Evolutionary conservation across 2,797 vertebrate species (phyloP), one percentile per base, ranked within the genome.

Genomic region (Alexandromys oeconomus): DNA sequence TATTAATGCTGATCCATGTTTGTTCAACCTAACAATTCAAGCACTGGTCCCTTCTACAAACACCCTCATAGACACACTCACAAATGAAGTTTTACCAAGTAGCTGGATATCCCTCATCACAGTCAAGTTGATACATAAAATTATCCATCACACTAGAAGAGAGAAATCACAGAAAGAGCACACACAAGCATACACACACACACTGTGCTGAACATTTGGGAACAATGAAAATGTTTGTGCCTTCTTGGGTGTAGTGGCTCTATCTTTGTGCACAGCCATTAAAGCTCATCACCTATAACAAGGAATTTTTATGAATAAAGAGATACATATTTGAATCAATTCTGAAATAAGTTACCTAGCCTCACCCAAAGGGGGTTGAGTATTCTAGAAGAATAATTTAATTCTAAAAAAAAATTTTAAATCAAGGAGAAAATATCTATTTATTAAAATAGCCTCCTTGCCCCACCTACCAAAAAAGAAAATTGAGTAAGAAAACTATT

Each of bases 341-440:
- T 92, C 88, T 48, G 6, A 93, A 95, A 71, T 77, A 92, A n/a
- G n/a, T 34, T 69, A 81, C 65, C 85, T 43, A 91, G 21, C 19
- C 6, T 94, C 78, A 57, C 71, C 51, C 48, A 92, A 78, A 63
- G 11, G 43, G 1, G 4, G 80, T 15, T 15, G 29, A 89, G 2
- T 65, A 73, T 71, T 89, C 23, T 13, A 71, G 48, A 76, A 91
- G 21, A 74, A 91, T 57, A 74, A 76, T 93, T 78, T 92, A 61
- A 88, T 65, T 82, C 43, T 76, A 76, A 89, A 11, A 82, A 92
- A 86, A 81, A 34, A n/a, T n/a, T 74, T 93, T 95, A 27, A 96
- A 91, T 69, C 12, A 12, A 71, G 8, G 10, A 3, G 6, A 31
- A n/a, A 59, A 77, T 51, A 65, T 8, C 43, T 8, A 80, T 12